Evolutionary conservation across 2,888 invertebrate genomes (phyloP), one percentile per base, ranked within the genome.

Genomic region (Tubiluchus corallicola): DNA sequence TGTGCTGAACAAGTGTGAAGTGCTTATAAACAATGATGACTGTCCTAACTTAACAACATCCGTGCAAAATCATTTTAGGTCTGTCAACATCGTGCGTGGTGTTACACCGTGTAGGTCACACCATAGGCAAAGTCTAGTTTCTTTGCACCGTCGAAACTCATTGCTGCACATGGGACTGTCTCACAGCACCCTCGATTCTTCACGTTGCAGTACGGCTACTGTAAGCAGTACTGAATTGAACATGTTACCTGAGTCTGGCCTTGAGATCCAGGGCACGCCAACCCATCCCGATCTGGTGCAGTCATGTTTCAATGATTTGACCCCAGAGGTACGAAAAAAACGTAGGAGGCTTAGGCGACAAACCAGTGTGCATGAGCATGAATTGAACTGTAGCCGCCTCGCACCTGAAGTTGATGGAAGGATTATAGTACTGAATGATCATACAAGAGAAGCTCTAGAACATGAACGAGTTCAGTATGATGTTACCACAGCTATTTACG

Each of bases 1-100:
- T 41, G 76, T 80, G 71, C 71, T 88, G 51, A 79, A 75, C 48
- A 68, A 75, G 44, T 77, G 79, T 51, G 74, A 73, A 57, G 68
- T 82, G 47, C 61, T 84, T 82, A 72, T 83, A 53, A 75, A 77
- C 53, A 81, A 83, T 44, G 87, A 87, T 59, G 77, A 81, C 64
- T 82, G 83, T 53, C 82, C 84, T 0, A 79, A 83, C 58, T 65
- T 87, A 49, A 79, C 81, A 4, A 74, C 82, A 54, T 79, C 82
- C 1, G 71, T 88, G 17, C 82, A 84, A 67, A 87, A 87, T 65
- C 85, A 87, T 62, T 87, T 88, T 65, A 75, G 80, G 46, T 81
- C 87, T 2, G 83, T 87, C 54, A 75, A 79, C 63, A 76, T 83
- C 55, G 71, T 80, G 37, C 71, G 74, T 44, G 82, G 82, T 41